Evolutionary conservation across 1,140 invertebrate species (phyloP), one percentile per base, ranked within the genome.

Genomic region (Ganaspis sp.): DNA sequence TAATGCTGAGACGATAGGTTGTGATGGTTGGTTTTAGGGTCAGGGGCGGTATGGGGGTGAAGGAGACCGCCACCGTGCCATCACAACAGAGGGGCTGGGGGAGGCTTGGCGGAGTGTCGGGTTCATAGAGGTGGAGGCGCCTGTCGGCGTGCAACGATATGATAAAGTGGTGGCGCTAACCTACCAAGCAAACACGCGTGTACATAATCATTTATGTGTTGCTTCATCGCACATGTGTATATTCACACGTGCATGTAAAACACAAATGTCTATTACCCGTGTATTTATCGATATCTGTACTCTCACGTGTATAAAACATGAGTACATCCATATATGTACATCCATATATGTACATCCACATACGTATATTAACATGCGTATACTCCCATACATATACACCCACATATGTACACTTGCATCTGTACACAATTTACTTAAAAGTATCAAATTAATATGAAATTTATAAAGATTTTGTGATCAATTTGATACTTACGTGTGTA

Each of bases 111-210:
- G 23, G 12, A 12, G 26, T 64, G 58, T n/a, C 19, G 53, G 21
- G 21, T 12, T 23, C 23, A 58, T 21, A 58, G 9, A 58, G 53
- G 58, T 64, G 4, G 23, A 64, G 58, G 58, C 58, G 58, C 58
- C 58, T 12, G 58, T 64, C 54, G 54, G 54, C 58, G 58, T 64
- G 58, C 58, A 64, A 15, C 58, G 58, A 64, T 64, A 64, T 64
- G 58, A 64, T 64, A 64, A 64, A 34, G 54, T 58, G 23, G 54
- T 64, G 58, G 58, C 58, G 58, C 58, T 64, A 34, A 29, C 58
- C 54, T 64, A 23, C 9, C 23, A 4, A 64, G 54, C 54, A 64
- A 64, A 64, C 54, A 64, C 53, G 38, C 38, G 12, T 40, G 38
- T 40, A 26, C 19, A 54, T 29, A 64, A 29, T 15, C 54, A 64